Conservation (phyloP, 2,888 invertebrate species). For the Athripsodes cinereus region DNA sequence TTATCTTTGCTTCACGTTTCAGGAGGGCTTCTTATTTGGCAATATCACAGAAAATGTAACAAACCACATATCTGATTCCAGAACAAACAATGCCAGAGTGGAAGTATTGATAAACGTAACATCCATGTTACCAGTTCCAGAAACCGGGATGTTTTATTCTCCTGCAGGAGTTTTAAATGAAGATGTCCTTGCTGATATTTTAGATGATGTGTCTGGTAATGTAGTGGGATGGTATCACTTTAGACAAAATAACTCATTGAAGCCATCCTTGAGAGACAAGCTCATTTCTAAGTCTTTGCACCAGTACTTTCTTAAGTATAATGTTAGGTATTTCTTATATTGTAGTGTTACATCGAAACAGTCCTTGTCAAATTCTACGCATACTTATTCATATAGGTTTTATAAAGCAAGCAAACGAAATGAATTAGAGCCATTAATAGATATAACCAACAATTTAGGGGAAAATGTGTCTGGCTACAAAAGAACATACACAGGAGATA, state of each 20-base stretch:
- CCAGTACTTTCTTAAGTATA: slow-evolving; percentile 49
- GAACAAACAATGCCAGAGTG: slow-evolving; percentile 55
- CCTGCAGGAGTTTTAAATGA: slow-evolving; percentile 52
- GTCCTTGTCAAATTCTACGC: slow-evolving; percentile 51
- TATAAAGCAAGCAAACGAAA: slow-evolving; percentile 51
- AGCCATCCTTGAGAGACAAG: slow-evolving; percentile 57
- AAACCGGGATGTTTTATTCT: slow-evolving; percentile 51
- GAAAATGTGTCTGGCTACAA: slow-evolving; percentile 47
- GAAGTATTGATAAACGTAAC: slow-evolving; percentile 57
- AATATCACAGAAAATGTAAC: slow-evolving; percentile 57
- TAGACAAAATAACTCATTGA: slow-evolving; percentile 47
- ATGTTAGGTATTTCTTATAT: slow-evolving; percentile 55
- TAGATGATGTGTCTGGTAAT: slow-evolving; percentile 49
- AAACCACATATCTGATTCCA: slow-evolving; percentile 63
- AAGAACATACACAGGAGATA: slow-evolving; percentile 36
- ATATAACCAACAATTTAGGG: slow-evolving; percentile 50
- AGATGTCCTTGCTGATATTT: slow-evolving; percentile 46
- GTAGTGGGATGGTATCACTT: slow-evolving; percentile 66
- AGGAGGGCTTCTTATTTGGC: slow-evolving; percentile 62
- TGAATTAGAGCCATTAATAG: slow-evolving; percentile 49
- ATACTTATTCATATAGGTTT: slow-evolving; percentile 58
- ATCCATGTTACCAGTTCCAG: slow-evolving; percentile 54
- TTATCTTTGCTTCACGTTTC: slow-evolving; percentile 20
- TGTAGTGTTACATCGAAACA: slow-evolving; percentile 53
- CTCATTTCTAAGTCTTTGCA: slow-evolving; percentile 57